These are phyloP conservation scores for Megaptera novaeangliae DNA, from an alignment of 2,113 vertebrate species.

Conservation along the genomic window DNA sequence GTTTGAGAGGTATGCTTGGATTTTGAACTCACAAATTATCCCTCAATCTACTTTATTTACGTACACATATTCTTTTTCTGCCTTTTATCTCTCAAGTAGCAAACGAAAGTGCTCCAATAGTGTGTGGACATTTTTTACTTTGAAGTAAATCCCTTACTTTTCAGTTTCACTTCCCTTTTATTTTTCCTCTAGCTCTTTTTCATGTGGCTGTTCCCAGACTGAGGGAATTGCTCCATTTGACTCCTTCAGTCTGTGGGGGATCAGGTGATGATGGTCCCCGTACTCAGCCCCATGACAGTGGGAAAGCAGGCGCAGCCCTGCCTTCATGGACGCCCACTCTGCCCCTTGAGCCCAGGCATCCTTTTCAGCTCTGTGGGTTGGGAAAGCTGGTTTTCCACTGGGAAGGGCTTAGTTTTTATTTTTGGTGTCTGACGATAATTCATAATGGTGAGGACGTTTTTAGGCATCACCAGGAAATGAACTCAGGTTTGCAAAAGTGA, in stretches of 20 bases:
- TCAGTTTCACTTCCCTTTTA: constrained; percentile 27
- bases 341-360: not conserved
- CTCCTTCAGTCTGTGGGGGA: not conserved
- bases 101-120: not conserved
- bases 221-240: not conserved
- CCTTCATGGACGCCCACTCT: not conserved
- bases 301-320: not conserved
- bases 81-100: constrained; percentile 42
- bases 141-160: constrained; percentile 52
- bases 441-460: not conserved
- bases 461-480: not conserved
- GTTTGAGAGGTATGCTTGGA: not conserved
- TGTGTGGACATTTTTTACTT: not conserved
- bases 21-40: constrained; percentile 6
- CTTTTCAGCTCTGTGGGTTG: not conserved
- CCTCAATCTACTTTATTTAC: constrained; percentile 30
- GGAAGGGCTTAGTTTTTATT: not conserved
- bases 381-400: not conserved
- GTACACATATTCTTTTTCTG: not conserved
- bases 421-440: not conserved
- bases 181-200: not conserved
- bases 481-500: not conserved
- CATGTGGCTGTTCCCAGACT: not conserved
- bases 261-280: accelerated
- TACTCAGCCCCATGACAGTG: not conserved